Evolutionary conservation across 2,113 vertebrate species (phyloP), one percentile per base, ranked within the genome.

Genomic region (Aleadryas rufinucha): DNA sequence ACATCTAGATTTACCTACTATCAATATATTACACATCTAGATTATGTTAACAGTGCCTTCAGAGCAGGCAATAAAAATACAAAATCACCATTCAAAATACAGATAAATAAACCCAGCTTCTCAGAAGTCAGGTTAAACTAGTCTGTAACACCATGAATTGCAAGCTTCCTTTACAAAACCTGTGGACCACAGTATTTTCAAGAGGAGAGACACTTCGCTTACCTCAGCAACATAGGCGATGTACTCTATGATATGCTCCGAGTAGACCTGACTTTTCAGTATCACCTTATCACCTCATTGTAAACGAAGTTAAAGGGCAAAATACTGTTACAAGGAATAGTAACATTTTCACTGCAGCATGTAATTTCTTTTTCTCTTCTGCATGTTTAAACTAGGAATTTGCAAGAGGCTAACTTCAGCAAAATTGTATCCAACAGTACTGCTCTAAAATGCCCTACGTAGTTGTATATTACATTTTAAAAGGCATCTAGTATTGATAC

Each of bases 281-380:
- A 98, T 59, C 94, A 99, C 97, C 93, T 96, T 98, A 93, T 99
- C 99, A 89, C 99, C 99, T 99, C 92, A 66, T 86, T 47, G 63
- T 2, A 96, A 79, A 66, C 8, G 49, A 94, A 92, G n/a, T 75
- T 37, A 82, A 78, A 87, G 89, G 18, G 3, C 16, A 82, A 78
- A 33, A 85, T 14, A 79, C 4, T 52, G 39, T 84, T 92, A 94
- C 9, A 77, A 89, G 21, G 13, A 92, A 49, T 10, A 84, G 33
- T 5, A 59, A 78, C 61, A 74, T 39, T 41, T 54, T 70, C 3
- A 5, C 12, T 0, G 2, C 13, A 86, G 22, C 22, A 64, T 5
- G 33, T 45, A 30, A 41, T 70, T 83, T 54, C 27, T 65, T 15
- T 23, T 61, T 24, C 6, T 39, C 31, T 91, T 35, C 27, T 59